phyloP scores from a whole-genome alignment of 1,140 invertebrate genomes.

The Drosophila yakuba region DNA sequence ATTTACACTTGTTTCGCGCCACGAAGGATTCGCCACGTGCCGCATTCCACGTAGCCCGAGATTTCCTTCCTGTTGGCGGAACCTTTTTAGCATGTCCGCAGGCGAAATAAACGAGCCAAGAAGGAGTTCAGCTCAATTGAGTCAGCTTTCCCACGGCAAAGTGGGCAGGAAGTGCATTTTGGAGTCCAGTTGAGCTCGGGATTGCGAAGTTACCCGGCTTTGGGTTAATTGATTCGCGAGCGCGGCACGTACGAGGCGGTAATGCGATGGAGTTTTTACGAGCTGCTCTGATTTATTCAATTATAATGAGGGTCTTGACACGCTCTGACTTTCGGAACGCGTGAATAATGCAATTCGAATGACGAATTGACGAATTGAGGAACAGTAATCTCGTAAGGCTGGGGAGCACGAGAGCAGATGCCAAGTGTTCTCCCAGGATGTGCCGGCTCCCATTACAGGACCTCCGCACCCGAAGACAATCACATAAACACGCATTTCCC shows the following conservation, averaged over 20 bases:
- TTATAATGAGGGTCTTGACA: slow-evolving; percentile 39
- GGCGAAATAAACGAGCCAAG: slow-evolving; percentile 53
- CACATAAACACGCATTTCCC: slow-evolving; percentile 74
- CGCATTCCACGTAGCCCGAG: slow-evolving; percentile 53
- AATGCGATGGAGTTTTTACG: slow-evolving; percentile 21
- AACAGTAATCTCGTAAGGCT: slow-evolving; percentile 29
- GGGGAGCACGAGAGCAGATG: slow-evolving; percentile 3
- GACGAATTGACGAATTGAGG: slow-evolving; percentile 37
- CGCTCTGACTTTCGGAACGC: slow-evolving; percentile 39
- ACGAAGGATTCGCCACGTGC: slow-evolving; percentile 36
- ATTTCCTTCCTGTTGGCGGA: slow-evolving; percentile 62
- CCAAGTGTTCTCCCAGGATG: slow-evolving; percentile 2
- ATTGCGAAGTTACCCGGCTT: slow-evolving; percentile 50
- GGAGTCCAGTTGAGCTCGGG: slow-evolving; percentile 43
- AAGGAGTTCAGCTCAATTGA: slow-evolving; percentile 21
- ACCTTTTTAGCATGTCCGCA: slow-evolving; percentile 58
- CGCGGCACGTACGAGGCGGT: slow-evolving; percentile 43
- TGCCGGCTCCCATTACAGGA: slow-evolving; percentile 12
- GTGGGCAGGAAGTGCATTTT: slow-evolving; percentile 8
- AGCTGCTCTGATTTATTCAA: slow-evolving; percentile 52
- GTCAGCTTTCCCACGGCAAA: neutral
- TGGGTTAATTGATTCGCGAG: slow-evolving; percentile 71
- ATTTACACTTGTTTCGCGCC: slow-evolving; percentile 74
- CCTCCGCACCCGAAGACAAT: slow-evolving; percentile 41
- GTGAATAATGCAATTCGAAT: slow-evolving; percentile 50